These are phyloP conservation scores for Trematomus loennbergii DNA, from an alignment of 2,113 vertebrate genomes.

Conservation along the genomic window DNA sequence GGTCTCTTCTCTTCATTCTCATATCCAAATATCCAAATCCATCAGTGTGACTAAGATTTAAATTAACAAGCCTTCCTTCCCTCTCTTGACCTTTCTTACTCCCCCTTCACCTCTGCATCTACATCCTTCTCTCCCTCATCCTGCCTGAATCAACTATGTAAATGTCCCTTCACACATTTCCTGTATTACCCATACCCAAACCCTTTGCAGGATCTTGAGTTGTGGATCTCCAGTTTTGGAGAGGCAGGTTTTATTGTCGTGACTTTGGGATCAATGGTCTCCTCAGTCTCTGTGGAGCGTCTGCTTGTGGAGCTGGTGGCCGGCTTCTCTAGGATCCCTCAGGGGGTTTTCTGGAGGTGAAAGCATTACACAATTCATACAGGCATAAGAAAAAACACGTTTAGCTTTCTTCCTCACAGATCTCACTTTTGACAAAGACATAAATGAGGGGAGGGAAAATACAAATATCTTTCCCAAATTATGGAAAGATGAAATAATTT, in stretches of 20 bases:
- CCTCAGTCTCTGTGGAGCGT: slow-evolving; percentile 49
- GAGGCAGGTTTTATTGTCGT: slow-evolving; percentile 78
- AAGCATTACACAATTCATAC: neutral
- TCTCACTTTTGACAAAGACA: neutral
- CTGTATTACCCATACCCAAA: neutral
- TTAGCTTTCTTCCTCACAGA: neutral
- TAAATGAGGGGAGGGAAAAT: neutral
- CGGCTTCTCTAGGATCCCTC: slow-evolving; percentile 69
- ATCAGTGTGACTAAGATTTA: neutral
- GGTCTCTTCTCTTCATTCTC: slow-evolving; percentile 55
- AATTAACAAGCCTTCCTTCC: neutral
- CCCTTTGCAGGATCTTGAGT: slow-evolving; percentile 73
- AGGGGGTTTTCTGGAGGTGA: slow-evolving; percentile 77
- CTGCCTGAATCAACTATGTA: neutral
- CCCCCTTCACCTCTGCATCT: neutral
- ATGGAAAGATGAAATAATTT: neutral
- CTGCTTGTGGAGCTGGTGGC: slow-evolving; percentile 71
- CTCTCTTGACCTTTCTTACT: neutral
- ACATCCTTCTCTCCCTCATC: neutral
- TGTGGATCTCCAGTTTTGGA: slow-evolving; percentile 72
- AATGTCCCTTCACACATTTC: neutral
- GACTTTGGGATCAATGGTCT: slow-evolving; percentile 73
- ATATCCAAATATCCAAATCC: neutral
- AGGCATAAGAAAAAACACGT: neutral
- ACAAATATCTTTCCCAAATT: neutral